Conservation (phyloP, 2,113 vertebrate genomes). For the Sebastes fasciatus region DNA sequence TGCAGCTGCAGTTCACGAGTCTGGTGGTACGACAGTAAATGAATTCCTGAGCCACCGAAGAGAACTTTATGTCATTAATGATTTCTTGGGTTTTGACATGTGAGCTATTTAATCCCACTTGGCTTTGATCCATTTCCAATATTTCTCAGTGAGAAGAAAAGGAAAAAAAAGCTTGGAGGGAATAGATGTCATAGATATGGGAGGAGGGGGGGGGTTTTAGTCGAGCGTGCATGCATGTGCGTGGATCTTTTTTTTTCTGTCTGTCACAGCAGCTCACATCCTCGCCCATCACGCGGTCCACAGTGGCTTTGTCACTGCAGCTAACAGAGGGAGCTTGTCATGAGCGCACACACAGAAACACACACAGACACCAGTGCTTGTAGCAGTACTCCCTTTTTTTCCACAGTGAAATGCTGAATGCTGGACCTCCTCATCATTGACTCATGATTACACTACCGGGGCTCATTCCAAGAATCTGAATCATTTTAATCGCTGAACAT, state of each 20-base stretch:
- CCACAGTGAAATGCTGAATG: not conserved
- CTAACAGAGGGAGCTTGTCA: slow-evolving; percentile 55
- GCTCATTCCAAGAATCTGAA: slow-evolving; percentile 23
- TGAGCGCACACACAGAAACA: not conserved
- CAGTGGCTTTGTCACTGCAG: slow-evolving; percentile 40
- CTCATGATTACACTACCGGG: not conserved
- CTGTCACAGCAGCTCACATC: slow-evolving; percentile 59
- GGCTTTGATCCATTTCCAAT: slow-evolving; percentile 35
- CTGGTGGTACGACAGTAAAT: not conserved
- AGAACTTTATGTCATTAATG: slow-evolving; percentile 44
- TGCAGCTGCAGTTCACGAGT: not conserved
- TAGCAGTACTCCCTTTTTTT: not conserved
- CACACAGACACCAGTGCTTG: not conserved
- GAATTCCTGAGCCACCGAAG: slow-evolving; percentile 20
- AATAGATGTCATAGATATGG: not conserved
- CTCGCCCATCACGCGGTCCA: slow-evolving; percentile 36
- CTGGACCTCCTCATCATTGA: not conserved
- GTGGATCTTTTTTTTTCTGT: slow-evolving; percentile 12
- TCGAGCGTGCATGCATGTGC: not conserved
- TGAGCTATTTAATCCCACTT: slow-evolving; percentile 40
- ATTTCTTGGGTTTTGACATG: slow-evolving; percentile 40
- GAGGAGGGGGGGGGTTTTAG: not conserved
- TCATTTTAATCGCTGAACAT: slow-evolving; percentile 10
- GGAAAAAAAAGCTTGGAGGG: not conserved
- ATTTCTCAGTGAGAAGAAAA: not conserved